Conservation (phyloP, 1,140 invertebrate genomes). For the Nasonia longicornis region DNA sequence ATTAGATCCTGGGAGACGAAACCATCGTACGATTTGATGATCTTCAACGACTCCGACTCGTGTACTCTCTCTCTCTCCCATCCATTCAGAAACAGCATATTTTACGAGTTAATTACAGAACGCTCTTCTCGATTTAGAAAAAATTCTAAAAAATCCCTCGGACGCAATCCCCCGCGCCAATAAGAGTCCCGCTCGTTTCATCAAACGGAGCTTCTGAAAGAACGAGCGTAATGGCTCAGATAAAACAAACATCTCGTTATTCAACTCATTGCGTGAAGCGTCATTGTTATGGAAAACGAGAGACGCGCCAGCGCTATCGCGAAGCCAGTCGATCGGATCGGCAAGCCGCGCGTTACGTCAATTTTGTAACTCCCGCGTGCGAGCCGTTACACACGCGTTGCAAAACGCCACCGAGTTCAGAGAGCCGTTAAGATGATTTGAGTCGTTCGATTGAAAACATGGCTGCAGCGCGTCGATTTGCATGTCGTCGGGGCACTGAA, state of each 20-base stretch:
- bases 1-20: not conserved
- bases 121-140: too few species aligned
- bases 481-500: not conserved
- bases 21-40: not conserved
- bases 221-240: not conserved
- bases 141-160: too few species aligned
- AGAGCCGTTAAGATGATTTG: slow-evolving; percentile 20
- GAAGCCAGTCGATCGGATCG: slow-evolving; percentile 20
- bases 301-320: not conserved
- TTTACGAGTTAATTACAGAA: too few species aligned
- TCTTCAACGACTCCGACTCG: not conserved
- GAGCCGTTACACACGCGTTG: not conserved
- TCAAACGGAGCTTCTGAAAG: not conserved
- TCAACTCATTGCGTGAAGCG: slow-evolving; percentile 17
- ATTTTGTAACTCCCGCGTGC: slow-evolving; percentile 23
- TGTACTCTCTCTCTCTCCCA: too few species aligned
- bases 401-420: not conserved
- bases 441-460: not conserved
- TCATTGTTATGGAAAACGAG: slow-evolving; percentile 32
- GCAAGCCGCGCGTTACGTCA: not conserved
- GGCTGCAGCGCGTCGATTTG: not conserved
- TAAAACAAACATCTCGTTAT: slow-evolving; percentile 16
- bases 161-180: too few species aligned
- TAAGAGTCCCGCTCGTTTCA: not conserved
- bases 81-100: too few species aligned